Percentiles rank a stretch among this genome's conserved stretches.
Evolutionary conservation across 2,113 vertebrate species (phyloP).

Genomic region (Chiloscyllium plagiosum): DNA sequence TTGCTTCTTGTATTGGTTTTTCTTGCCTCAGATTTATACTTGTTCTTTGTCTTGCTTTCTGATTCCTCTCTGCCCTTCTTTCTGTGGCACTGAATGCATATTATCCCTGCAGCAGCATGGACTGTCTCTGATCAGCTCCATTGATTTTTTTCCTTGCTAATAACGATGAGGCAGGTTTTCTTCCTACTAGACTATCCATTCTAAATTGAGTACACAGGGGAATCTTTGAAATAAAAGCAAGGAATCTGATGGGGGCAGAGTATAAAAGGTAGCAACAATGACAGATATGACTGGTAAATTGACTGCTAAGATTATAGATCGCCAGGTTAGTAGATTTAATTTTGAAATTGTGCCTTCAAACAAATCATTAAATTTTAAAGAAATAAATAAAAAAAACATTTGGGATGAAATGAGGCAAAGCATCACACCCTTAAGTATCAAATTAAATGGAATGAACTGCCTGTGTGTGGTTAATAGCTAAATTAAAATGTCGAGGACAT

Average conservation of each 20-base stretch:
- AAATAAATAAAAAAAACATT: constrained; percentile 1
- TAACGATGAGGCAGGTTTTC: constrained; percentile 20
- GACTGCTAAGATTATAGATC: neutral
- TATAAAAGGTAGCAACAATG: neutral
- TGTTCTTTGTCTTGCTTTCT: constrained; percentile 1
- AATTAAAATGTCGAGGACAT: constrained; percentile 3
- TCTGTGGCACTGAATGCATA: neutral
- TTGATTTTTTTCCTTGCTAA: constrained; percentile 18
- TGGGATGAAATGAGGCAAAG: constrained; percentile 20
- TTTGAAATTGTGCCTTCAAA: neutral
- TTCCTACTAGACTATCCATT: neutral
- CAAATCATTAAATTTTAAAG: constrained; percentile 10
- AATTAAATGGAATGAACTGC: constrained; percentile 29
- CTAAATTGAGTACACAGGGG: neutral
- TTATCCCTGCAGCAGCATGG: constrained; percentile 19
- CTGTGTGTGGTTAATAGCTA: constrained; percentile 25
- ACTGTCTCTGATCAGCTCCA: constrained; percentile 13
- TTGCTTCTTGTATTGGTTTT: neutral
- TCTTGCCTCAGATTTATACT: neutral
- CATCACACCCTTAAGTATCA: neutral
- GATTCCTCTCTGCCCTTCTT: neutral
- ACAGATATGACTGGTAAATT: neutral
- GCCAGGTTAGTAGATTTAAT: constrained; percentile 14
- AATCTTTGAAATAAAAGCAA: constrained; percentile 18
- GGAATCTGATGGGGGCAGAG: neutral